These are phyloP conservation scores for Globia sparganii DNA, from an alignment of 2,888 invertebrate genomes.

Conservation along the genomic window DNA sequence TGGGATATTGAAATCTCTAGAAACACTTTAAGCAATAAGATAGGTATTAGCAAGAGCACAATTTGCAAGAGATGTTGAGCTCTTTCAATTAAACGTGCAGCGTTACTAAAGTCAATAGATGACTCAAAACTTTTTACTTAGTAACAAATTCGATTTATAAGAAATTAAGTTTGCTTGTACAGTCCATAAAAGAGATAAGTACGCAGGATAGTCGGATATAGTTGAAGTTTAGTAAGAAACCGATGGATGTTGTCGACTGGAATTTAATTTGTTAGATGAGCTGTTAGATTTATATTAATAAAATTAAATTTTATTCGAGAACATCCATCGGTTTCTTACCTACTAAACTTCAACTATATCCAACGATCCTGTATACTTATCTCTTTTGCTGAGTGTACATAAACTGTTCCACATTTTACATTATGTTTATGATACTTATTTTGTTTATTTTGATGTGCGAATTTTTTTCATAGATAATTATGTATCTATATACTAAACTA, in stretches of 20 bases:
- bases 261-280: too few species aligned
- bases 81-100: conserved; percentile 35
- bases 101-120: conserved; percentile 27
- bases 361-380: too few species aligned
- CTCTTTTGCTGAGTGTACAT: too few species aligned
- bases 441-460: background rate
- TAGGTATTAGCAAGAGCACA: conserved; percentile 15
- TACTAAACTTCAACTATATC: too few species aligned
- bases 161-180: conserved; percentile 8
- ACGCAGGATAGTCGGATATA: too few species aligned
- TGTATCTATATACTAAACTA: background rate
- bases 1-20: background rate
- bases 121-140: conserved; percentile 23
- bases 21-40: conserved; percentile 11
- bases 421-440: background rate
- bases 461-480: background rate
- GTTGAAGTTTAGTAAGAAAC: too few species aligned
- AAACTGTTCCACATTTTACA: conserved; percentile 5
- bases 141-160: conserved; percentile 1
- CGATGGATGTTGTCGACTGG: too few species aligned
- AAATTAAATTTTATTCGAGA: too few species aligned
- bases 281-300: too few species aligned
- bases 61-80: conserved; percentile 32
- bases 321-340: too few species aligned
- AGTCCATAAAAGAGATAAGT: too few species aligned